Base-by-base conservation (phyloP, 2,888 invertebrate species). In the Baccha elongata region DNA sequence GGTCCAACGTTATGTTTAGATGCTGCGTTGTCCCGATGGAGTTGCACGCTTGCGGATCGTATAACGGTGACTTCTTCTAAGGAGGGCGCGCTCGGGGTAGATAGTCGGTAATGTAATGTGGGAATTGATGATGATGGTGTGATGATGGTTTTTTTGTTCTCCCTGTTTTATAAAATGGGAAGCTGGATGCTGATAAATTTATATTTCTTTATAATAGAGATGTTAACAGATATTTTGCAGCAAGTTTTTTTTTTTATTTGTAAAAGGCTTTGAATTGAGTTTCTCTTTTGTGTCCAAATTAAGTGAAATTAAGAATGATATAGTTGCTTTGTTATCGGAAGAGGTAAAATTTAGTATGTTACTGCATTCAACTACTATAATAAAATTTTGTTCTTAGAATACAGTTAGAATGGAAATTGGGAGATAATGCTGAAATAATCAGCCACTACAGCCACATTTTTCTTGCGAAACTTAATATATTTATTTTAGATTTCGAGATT, bases 91-190 rank as follows among this genome's bases (percentile, higher is more conserved):
- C 26, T 48, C 46, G 48, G 62, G 23, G 50, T 35, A 13, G 17
- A 42, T 26, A 40, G 53, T 37, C 40, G 11, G 50, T 50, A 23
- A 26, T 52, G 37, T 73, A 72, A 83, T 83, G 72, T 83, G 83
- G 83, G 78, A 78, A 78, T 78, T 78, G 72, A 76, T 78, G 83
- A 53, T 73, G 72, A 83, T 72, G 78, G 83, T 76, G 60, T 72
- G 65, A 67, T 76, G 81, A 76, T 72, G 81, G 65, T n/a, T 52
- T 75, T 65, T 71, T 17, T 46, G 42, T 50, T 65, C 3, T 8
- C 40, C 42, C 5, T 35, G 21, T 46, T 21, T 32, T 35, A 55
- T 35, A 19, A 32, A 42, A 40, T 53, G 44, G 40, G 40, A 69
- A 48, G 42, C 68, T 64, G 40, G 35, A 26, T 44, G 8, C 35